Percentiles rank a stretch among this genome's conserved stretches.
Evolutionary conservation across 1,140 invertebrate species (phyloP).

Genomic region (Cotesia vestalis): DNA sequence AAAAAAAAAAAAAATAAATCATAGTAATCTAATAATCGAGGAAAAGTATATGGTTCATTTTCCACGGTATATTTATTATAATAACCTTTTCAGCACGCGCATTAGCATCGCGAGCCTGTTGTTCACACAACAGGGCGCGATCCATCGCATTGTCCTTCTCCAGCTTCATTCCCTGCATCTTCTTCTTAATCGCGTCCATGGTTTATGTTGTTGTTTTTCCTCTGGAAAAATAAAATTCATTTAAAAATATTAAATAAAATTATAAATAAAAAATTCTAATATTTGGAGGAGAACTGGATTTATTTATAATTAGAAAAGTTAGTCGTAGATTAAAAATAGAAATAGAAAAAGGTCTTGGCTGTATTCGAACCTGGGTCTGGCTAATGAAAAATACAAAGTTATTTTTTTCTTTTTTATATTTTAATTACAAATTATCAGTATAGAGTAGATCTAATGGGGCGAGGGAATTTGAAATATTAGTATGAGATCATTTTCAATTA

Average conservation of each 20-base stretch:
- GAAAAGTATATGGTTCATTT: background rate
- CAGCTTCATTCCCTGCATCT: conserved; percentile 99
- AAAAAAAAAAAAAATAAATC: background rate
- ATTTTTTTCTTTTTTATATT: too few relatives aligned
- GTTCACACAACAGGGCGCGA: conserved; percentile 89
- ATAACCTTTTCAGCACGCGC: conserved; percentile 89
- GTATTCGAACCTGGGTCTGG: conserved; percentile 39
- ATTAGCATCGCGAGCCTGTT: conserved; percentile 93
- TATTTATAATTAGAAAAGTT: conserved; percentile 61
- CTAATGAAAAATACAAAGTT: conserved; percentile 21
- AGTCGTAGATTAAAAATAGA: conserved; percentile 62
- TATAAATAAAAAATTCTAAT: background rate
- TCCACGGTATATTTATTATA: background rate
- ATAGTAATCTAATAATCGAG: background rate
- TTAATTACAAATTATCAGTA: too few relatives aligned
- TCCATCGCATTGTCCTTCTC: conserved; percentile 99
- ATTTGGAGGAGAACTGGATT: conserved; percentile 25
- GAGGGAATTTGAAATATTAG: too few relatives aligned
- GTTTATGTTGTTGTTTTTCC: conserved; percentile 65
- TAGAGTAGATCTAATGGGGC: too few relatives aligned
- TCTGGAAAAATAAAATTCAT: conserved; percentile 35
- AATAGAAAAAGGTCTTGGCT: conserved; percentile 64
- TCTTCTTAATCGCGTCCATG: conserved; percentile 99
- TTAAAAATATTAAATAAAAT: conserved; percentile 32
- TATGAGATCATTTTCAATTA: too few relatives aligned